phyloP scores from a whole-genome alignment of 1,140 invertebrate species.

The Cotesia chilonis region DNA sequence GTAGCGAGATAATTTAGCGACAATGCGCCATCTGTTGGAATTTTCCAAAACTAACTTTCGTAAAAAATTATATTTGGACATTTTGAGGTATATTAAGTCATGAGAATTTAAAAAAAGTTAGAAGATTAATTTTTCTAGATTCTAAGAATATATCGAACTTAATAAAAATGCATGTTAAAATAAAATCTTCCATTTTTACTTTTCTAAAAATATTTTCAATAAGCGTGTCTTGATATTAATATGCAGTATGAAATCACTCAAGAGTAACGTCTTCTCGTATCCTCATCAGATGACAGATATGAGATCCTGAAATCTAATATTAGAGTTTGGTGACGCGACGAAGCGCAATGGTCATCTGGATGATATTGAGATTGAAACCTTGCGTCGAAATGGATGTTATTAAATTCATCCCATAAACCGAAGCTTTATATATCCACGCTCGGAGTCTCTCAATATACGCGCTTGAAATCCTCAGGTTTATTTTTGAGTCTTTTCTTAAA shows the following conservation, averaged over 20 bases:
- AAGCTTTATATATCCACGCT: constrained; percentile 40
- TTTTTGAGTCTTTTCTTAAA: not conserved
- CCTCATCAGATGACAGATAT: constrained; percentile 49
- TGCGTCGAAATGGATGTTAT: constrained; percentile 63
- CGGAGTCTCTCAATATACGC: no score
- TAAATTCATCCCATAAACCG: constrained; percentile 57
- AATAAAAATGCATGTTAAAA: not conserved
- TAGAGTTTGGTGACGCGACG: constrained; percentile 60
- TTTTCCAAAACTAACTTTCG: no score
- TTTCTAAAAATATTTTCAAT: not conserved
- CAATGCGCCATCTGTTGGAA: no score
- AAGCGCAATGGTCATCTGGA: constrained; percentile 62
- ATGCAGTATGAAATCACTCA: no score
- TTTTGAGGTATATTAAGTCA: no score
- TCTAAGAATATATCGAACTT: no score
- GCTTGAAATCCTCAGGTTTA: no score
- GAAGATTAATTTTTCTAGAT: no score
- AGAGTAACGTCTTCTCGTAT: constrained; percentile 16
- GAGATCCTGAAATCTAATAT: constrained; percentile 63
- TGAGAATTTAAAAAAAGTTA: no score
- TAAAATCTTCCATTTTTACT: not conserved
- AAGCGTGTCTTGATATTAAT: not conserved
- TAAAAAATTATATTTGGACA: no score
- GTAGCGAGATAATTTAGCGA: no score
- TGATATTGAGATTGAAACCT: constrained; percentile 66